phyloP scores from a whole-genome alignment of 2,113 vertebrate genomes.

The Sclerurus mexicanus region DNA sequence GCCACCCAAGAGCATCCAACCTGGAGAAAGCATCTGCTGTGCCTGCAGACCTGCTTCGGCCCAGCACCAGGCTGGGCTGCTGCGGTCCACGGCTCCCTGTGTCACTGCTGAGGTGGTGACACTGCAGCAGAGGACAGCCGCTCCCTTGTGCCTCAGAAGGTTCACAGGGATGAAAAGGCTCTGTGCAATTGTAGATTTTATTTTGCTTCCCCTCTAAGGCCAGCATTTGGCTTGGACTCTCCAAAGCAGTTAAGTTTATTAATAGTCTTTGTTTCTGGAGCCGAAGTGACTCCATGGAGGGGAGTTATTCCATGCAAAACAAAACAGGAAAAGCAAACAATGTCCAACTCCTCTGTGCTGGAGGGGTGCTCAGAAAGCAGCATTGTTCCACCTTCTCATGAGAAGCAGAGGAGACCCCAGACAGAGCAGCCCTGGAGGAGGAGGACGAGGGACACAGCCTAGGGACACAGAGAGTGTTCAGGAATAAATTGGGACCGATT shows the following conservation, averaged over 20 bases:
- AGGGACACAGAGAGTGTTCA: neutral
- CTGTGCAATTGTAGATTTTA: neutral
- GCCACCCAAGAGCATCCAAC: neutral
- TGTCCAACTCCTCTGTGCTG: neutral
- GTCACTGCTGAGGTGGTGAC: neutral
- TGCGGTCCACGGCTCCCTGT: neutral
- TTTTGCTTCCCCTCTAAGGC: neutral
- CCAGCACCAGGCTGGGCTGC: neutral
- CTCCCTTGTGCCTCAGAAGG: neutral
- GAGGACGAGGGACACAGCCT: neutral
- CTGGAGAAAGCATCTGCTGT: neutral
- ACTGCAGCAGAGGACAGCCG: neutral
- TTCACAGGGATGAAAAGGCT: neutral
- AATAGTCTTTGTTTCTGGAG: constrained; percentile 43
- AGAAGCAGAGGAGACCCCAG: neutral
- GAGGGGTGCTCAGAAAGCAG: neutral
- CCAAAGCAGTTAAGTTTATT: constrained; percentile 19
- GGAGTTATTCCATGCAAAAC: constrained; percentile 22
- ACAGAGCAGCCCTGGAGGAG: neutral
- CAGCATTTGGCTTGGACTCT: neutral
- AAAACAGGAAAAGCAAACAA: constrained; percentile 61
- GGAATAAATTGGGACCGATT: neutral
- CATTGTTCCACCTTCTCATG: neutral
- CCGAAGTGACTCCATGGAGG: neutral
- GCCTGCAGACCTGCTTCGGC: neutral